Conservation (phyloP, 2,888 invertebrate genomes). For the Phyto melanocephala region DNA sequence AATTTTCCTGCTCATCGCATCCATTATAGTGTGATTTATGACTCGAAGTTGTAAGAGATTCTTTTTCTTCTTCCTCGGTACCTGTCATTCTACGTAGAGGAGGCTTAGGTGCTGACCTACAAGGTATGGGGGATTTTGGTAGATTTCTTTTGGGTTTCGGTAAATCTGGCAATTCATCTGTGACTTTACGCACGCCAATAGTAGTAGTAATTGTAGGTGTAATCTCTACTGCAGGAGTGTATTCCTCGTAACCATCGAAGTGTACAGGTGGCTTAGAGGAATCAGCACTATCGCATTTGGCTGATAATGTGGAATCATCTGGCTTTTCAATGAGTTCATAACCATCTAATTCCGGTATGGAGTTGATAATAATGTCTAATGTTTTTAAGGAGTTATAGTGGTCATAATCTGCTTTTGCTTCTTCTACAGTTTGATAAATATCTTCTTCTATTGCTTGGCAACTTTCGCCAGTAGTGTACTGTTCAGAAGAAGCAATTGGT, state of each 20-base stretch:
- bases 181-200: slow-evolving; percentile 72
- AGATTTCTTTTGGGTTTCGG: slow-evolving; percentile 76
- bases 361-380: not conserved
- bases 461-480: not conserved
- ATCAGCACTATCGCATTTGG: not conserved
- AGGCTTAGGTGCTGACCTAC: slow-evolving; percentile 68
- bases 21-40: slow-evolving; percentile 68
- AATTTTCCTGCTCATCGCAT: slow-evolving; percentile 81
- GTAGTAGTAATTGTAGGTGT: slow-evolving; percentile 50
- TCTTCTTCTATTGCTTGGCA: slow-evolving; percentile 66
- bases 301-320: not conserved
- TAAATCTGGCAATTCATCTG: slow-evolving; percentile 73
- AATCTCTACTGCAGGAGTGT: slow-evolving; percentile 68
- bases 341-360: slow-evolving; percentile 30
- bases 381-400: not conserved
- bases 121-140: slow-evolving; percentile 69
- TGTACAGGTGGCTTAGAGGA: not conserved
- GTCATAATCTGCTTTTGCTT: slow-evolving; percentile 65
- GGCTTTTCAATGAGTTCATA: slow-evolving; percentile 43
- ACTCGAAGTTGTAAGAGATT: slow-evolving; percentile 8
- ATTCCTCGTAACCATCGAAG: slow-evolving; percentile 77
- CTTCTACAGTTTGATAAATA: slow-evolving; percentile 76
- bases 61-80: slow-evolving; percentile 29
- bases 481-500: slow-evolving; percentile 3
- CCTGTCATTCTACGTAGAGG: slow-evolving; percentile 39